Percentiles rank a stretch among this genome's conserved stretches.
Conservation (phyloP, 2,888 invertebrate genomes). For the Creontiades dilutus region DNA sequence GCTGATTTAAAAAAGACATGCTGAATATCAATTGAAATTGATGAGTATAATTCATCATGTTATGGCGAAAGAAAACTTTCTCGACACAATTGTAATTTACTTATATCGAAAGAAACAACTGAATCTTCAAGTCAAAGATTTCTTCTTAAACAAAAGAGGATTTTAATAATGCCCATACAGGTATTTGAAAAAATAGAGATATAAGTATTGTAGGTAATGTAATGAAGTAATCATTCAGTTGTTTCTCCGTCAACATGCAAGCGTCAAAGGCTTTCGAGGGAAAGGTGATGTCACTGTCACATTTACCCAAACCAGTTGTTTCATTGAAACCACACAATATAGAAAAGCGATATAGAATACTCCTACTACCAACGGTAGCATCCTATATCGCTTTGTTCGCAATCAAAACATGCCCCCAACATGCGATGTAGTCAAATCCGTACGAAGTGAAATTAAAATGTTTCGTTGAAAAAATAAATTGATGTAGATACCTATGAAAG, state of each 20-base stretch:
- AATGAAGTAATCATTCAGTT: neutral
- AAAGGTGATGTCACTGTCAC: no score
- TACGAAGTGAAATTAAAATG: neutral
- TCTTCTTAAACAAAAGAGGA: no score
- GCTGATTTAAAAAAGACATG: neutral
- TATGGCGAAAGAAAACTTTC: conserved; percentile 24
- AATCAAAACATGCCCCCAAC: no score
- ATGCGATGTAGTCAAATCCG: no score
- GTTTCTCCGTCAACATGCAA: neutral
- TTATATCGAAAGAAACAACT: conserved; percentile 22
- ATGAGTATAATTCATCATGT: neutral
- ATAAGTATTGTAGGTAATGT: neutral
- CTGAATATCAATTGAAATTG: no score
- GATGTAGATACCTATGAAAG: neutral
- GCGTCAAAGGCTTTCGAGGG: neutral
- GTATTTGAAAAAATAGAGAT: neutral
- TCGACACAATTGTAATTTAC: neutral
- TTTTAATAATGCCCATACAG: no score
- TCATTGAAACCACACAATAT: no score
- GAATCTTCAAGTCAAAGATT: neutral
- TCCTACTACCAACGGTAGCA: no score
- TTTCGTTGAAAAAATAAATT: neutral
- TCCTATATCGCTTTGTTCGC: no score
- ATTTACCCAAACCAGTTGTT: no score
- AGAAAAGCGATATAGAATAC: no score